A percentile compares a stretch with the other conserved stretches of the same genome.
phyloP scores from a whole-genome alignment of 2,797 vertebrate species.

The Moxostoma hubbsi region DNA sequence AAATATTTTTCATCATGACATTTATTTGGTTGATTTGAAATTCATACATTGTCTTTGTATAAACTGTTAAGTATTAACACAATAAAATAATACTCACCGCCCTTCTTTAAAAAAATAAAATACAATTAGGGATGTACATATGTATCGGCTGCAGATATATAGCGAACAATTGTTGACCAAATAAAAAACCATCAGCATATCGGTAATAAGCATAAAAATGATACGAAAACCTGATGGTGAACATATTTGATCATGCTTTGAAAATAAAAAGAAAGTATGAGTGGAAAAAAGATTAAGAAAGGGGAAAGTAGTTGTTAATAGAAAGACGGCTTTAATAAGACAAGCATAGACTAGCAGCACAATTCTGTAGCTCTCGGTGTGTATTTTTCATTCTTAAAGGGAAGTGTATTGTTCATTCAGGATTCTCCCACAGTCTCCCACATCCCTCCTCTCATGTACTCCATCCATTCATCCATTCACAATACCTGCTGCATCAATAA shows the following conservation, averaged over 20 bases:
- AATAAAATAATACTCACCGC: too few species aligned
- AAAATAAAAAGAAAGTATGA: constrained; percentile 18
- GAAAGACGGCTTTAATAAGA: constrained; percentile 41
- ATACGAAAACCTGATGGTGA: not conserved
- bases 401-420: constrained; percentile 59
- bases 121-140: too few species aligned
- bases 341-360: constrained; percentile 52
- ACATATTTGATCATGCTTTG: constrained; percentile 45
- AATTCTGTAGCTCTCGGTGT: constrained; percentile 57
- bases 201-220: too few species aligned
- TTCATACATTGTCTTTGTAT: too few species aligned
- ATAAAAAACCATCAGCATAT: too few species aligned
- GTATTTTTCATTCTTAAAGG: constrained; percentile 54
- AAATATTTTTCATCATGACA: too few species aligned
- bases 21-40: too few species aligned
- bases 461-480: constrained; percentile 65
- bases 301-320: constrained; percentile 22
- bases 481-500: constrained; percentile 70
- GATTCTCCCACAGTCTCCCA: constrained; percentile 52
- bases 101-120: too few species aligned
- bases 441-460: constrained; percentile 60
- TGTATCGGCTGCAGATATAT: too few species aligned
- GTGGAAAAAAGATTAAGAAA: constrained; percentile 8
- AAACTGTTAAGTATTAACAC: too few species aligned
- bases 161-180: too few species aligned